Base-by-base conservation (phyloP, 2,113 vertebrate genomes). In the Syrrhaptes paradoxus region DNA sequence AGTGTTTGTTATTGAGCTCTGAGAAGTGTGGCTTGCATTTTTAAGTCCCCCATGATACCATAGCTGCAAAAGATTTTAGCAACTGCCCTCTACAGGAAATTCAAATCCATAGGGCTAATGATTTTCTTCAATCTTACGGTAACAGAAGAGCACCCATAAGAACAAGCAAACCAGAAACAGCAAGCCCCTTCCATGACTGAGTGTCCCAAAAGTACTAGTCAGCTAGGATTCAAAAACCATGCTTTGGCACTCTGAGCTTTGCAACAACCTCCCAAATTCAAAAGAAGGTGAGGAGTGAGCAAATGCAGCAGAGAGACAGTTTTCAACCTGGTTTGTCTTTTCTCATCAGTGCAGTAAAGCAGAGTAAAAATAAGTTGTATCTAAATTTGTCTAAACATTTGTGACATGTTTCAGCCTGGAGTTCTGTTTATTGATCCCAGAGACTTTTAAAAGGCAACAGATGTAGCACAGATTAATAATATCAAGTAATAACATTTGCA, bases 351-450 rank as follows among this genome's bases (percentile, higher is more conserved):
- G 68, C 97, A 96, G 43, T 92, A 97, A 92, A 92, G 85, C 95
- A 91, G 97, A 97, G 96, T 97, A 98, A 98, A 98, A 98, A 98
- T 96, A 98, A 98, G 97, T 96, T 92, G 92, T 70, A 77, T 97
- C 97, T 98, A 98, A 98, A 98, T 98, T 97, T 96, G 96, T 97
- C 96, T 97, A 95, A 96, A 97, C 92, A 98, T 98, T 98, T 95
- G 96, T 97, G 95, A 97, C 93, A 94, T 68, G 58, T 97, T 97
- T 98, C 94, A 97, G 89, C 92, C 92, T 70, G 8, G 57, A 48
- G n/a, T 97, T 92, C 90, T 86, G 72, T 94, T 96, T 97, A 96
- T 97, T 97, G 96, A 98, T 96, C 96, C 87, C 85, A 51, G 84
- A 93, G 90, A 94, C 96, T 96, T 96, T 95, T 86, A 87, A 91